A percentile compares a stretch with the other conserved stretches of the same genome.
Evolutionary conservation across 1,140 invertebrate genomes (phyloP).

Genomic region (Teleogryllus occipitalis): DNA sequence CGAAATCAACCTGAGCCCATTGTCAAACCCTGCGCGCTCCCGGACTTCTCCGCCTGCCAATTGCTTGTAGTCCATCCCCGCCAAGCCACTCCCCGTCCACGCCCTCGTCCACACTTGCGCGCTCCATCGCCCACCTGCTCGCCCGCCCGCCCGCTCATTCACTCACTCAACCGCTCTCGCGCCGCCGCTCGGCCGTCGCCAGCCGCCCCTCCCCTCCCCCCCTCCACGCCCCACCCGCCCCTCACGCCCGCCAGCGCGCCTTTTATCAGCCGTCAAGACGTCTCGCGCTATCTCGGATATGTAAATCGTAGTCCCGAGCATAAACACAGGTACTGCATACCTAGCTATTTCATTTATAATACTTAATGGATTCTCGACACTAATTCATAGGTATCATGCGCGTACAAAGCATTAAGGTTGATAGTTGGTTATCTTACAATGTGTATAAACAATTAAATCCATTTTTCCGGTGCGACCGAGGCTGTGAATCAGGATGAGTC

Average conservation of each 20-base stretch:
- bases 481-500: background rate
- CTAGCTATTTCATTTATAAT: conserved; percentile 6
- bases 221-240: too few species aligned
- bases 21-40: too few species aligned
- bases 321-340: background rate
- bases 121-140: background rate
- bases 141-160: too few species aligned
- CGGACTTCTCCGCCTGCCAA: too few species aligned
- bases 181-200: too few species aligned
- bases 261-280: conserved; percentile 3
- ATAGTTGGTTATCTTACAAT: background rate
- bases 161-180: background rate
- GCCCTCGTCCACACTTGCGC: too few species aligned
- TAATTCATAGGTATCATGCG: background rate
- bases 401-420: conserved; percentile 1
- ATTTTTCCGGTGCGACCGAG: background rate
- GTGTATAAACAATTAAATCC: background rate
- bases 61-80: too few species aligned
- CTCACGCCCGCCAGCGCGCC: background rate
- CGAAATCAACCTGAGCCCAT: too few species aligned
- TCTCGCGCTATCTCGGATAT: background rate
- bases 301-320: background rate
- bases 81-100: too few species aligned
- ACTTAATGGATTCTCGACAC: background rate
- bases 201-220: too few species aligned